Conservation (phyloP, 23 tunicate species). For the Styela clava region DNA sequence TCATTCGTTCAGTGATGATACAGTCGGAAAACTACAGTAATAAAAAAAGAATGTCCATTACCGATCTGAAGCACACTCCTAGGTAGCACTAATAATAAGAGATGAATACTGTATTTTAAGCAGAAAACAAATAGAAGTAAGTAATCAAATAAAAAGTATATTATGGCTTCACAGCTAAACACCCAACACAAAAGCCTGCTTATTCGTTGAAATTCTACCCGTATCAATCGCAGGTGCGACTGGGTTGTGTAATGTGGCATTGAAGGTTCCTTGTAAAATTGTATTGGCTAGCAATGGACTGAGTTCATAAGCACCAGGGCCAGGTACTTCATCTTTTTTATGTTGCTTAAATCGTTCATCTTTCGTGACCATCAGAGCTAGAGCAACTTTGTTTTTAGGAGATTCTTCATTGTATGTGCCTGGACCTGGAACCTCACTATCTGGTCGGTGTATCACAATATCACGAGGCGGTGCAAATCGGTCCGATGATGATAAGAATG, state of each 20-base stretch:
- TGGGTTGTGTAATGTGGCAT: conserved; percentile 87
- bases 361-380: conserved; percentile 74
- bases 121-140: no score
- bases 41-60: no score
- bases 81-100: no score
- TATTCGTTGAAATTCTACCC: conserved; percentile 58
- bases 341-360: conserved; percentile 66
- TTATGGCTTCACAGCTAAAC: no score
- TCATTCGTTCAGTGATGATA: no score
- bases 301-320: conserved; percentile 84
- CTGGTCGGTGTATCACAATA: conserved; percentile 39
- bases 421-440: conserved; percentile 82
- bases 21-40: no score
- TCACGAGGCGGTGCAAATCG: conserved; percentile 75
- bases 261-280: conserved; percentile 82
- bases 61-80: no score
- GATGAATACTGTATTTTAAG: no score
- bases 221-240: conserved; percentile 44
- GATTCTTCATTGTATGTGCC: conserved; percentile 64
- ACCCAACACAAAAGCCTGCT: conserved; percentile 79
- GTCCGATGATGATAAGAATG: conserved; percentile 70
- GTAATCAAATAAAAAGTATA: no score
- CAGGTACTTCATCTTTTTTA: conserved; percentile 74
- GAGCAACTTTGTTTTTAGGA: conserved; percentile 51
- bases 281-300: conserved; percentile 83